Evolutionary conservation across 2,888 invertebrate genomes (phyloP).

Genomic region (Microchrysa polita): DNA sequence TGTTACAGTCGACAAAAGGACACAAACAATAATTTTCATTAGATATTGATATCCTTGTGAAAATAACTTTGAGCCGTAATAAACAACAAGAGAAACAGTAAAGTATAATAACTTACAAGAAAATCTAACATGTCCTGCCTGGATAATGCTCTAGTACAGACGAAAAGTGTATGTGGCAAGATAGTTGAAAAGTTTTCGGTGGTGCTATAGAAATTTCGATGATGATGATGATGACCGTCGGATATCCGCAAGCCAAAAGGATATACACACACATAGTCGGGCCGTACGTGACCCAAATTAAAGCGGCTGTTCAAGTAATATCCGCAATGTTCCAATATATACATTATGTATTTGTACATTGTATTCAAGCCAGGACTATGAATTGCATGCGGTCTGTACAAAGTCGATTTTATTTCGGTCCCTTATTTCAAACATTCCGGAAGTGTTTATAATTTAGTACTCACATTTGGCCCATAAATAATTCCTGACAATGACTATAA

Average conservation of each 20-base stretch:
- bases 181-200: not conserved
- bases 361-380: conserved; percentile 2
- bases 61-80: conserved; percentile 31
- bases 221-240: conserved; percentile 21
- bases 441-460: conserved; percentile 51
- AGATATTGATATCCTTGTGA: not conserved
- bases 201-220: not conserved
- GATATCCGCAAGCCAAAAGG: conserved; percentile 22
- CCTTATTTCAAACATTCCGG: conserved; percentile 34
- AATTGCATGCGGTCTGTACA: not conserved
- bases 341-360: too few species aligned
- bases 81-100: conserved; percentile 27
- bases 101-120: conserved; percentile 32
- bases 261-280: conserved; percentile 23
- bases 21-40: conserved; percentile 3
- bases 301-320: conserved; percentile 34
- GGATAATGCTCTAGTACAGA: not conserved
- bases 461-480: conserved; percentile 51
- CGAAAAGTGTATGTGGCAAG: not conserved
- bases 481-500: conserved; percentile 45
- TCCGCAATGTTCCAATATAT: not conserved
- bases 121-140: not conserved
- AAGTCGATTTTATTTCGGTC: conserved; percentile 30
- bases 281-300: conserved; percentile 45
- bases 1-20: not conserved